Conservation (phyloP, 2,113 vertebrate genomes). For the Microcebus griseorufus region DNA sequence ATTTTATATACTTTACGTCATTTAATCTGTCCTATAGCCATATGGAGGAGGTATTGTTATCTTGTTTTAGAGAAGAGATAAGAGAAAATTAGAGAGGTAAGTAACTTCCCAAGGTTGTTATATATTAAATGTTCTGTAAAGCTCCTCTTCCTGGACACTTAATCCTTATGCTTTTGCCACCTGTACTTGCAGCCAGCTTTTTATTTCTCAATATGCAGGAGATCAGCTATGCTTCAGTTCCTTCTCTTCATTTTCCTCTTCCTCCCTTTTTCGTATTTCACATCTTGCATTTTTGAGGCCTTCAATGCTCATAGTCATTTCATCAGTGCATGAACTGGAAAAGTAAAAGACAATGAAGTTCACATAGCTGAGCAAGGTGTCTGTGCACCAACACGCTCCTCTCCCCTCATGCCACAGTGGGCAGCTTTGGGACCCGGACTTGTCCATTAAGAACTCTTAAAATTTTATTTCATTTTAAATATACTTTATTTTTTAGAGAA, state of each 20-base stretch:
- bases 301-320: background rate
- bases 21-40: background rate
- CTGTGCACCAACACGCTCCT: background rate
- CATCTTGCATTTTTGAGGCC: background rate
- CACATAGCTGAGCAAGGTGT: background rate
- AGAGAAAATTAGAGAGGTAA: background rate
- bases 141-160: background rate
- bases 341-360: background rate
- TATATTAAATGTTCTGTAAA: background rate
- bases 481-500: background rate
- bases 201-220: background rate
- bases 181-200: background rate
- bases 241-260: background rate
- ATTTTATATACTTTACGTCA: background rate
- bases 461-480: background rate
- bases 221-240: background rate
- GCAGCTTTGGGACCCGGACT: background rate
- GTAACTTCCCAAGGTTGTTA: background rate
- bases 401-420: background rate
- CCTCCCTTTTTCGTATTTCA: background rate
- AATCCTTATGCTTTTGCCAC: background rate
- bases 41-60: background rate
- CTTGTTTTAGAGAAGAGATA: slow-evolving; percentile 3
- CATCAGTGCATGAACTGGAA: background rate
- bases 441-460: background rate